Percentiles rank a stretch among this genome's conserved stretches.
Conservation (phyloP, 2,888 invertebrate species). For the Anaspis maculata region DNA sequence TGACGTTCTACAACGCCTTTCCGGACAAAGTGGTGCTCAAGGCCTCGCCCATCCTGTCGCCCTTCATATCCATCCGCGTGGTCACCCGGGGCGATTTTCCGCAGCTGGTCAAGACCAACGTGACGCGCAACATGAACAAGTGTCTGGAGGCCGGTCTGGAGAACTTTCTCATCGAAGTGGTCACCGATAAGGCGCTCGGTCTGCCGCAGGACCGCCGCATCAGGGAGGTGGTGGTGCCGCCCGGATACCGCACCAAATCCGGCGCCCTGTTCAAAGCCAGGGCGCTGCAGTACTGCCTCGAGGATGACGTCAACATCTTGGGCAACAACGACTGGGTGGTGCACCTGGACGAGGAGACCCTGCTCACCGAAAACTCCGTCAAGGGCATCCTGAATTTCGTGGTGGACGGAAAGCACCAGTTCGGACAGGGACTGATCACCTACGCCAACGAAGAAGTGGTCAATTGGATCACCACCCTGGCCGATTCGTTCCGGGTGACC, state of each 20-base stretch:
- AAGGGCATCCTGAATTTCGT: conserved; percentile 90
- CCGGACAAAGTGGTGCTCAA: conserved; percentile 79
- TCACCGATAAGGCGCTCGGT: conserved; percentile 80
- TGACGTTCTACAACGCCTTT: conserved; percentile 88
- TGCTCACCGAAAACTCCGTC: conserved; percentile 86
- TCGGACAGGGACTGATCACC: conserved; percentile 92
- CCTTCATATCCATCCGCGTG: conserved; percentile 88
- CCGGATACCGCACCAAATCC: conserved; percentile 76
- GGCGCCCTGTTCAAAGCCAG: conserved; percentile 92
- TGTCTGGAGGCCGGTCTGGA: conserved; percentile 86
- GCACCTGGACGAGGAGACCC: conserved; percentile 95
- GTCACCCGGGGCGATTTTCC: conserved; percentile 94
- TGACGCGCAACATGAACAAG: conserved; percentile 75
- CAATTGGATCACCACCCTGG: conserved; percentile 93
- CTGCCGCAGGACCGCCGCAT: conserved; percentile 71
- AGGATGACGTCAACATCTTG: conserved; percentile 77
- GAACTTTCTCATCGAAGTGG: conserved; percentile 93
- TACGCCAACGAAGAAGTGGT: conserved; percentile 95
- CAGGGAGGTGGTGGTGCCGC: conserved; percentile 82
- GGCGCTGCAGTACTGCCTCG: conserved; percentile 91
- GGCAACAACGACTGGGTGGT: conserved; percentile 92
- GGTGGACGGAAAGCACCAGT: conserved; percentile 86
- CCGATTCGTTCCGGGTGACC: conserved; percentile 91
- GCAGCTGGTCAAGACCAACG: conserved; percentile 80
- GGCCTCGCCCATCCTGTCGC: conserved; percentile 84